Evolutionary conservation across 2,113 vertebrate genomes (phyloP).

Genomic region (Microcebus jonahi): DNA sequence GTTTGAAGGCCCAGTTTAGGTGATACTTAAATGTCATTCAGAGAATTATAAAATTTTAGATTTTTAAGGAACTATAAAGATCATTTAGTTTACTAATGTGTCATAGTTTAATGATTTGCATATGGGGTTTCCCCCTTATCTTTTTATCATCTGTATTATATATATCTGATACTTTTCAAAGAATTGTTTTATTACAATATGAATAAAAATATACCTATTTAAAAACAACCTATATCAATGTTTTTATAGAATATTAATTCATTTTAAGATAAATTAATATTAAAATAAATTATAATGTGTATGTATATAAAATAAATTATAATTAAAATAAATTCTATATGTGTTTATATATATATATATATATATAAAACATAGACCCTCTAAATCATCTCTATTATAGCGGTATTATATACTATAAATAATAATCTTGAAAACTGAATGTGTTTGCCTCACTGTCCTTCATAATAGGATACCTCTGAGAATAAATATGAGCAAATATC

Average conservation of each 20-base stretch:
- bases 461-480: neutral
- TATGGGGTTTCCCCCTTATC: neutral
- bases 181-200: neutral
- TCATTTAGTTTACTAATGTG: neutral
- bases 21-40: neutral
- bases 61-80: neutral
- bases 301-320: neutral
- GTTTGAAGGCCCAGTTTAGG: neutral
- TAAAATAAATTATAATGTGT: constrained; percentile 10
- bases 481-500: neutral
- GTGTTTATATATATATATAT: neutral
- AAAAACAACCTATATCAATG: neutral
- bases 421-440: neutral
- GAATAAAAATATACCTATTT: neutral
- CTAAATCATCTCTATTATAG: neutral
- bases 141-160: neutral
- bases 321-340: neutral
- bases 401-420: neutral
- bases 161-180: neutral
- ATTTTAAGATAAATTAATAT: constrained; percentile 4
- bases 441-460: neutral
- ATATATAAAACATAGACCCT: neutral
- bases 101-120: neutral
- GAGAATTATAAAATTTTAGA: neutral
- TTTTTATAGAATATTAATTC: neutral